Evolutionary conservation across 1,140 invertebrate genomes (phyloP).

Genomic region (Magallana ariakensis): DNA sequence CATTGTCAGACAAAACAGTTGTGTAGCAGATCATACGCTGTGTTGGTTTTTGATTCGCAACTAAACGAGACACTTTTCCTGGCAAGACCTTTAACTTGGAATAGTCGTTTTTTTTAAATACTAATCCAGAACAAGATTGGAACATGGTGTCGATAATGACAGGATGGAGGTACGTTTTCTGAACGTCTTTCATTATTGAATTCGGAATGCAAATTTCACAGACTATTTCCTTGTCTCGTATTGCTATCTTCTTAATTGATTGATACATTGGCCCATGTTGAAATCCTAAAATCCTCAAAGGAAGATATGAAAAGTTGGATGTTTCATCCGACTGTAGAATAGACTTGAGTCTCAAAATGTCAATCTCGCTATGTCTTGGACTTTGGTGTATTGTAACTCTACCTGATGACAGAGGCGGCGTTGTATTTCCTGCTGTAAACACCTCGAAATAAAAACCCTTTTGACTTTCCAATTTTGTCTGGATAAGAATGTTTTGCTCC

Average conservation of each 20-base stretch:
- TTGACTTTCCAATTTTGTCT: neutral
- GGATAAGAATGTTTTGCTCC: neutral
- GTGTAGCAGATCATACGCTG: slow-evolving; percentile 45
- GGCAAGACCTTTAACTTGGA: slow-evolving; percentile 34
- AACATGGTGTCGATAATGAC: slow-evolving; percentile 35
- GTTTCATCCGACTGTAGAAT: neutral
- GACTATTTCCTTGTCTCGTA: neutral
- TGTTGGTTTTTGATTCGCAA: neutral
- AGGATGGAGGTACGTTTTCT: neutral
- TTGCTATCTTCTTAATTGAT: neutral
- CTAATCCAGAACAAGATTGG: slow-evolving; percentile 6
- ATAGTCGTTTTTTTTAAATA: slow-evolving; percentile 8
- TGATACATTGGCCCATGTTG: slow-evolving; percentile 20
- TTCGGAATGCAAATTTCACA: neutral
- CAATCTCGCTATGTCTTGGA: neutral
- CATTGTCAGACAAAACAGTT: slow-evolving; percentile 7
- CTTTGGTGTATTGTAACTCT: neutral
- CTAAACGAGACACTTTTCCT: neutral
- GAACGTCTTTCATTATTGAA: neutral
- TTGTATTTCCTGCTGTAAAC: neutral
- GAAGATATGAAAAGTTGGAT: neutral
- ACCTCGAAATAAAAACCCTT: neutral
- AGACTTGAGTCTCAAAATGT: neutral
- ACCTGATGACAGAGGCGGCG: neutral
- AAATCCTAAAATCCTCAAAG: slow-evolving; percentile 9